Base-by-base conservation (phyloP, 2,888 invertebrate species). In the Pachycephus smyrnensis region DNA sequence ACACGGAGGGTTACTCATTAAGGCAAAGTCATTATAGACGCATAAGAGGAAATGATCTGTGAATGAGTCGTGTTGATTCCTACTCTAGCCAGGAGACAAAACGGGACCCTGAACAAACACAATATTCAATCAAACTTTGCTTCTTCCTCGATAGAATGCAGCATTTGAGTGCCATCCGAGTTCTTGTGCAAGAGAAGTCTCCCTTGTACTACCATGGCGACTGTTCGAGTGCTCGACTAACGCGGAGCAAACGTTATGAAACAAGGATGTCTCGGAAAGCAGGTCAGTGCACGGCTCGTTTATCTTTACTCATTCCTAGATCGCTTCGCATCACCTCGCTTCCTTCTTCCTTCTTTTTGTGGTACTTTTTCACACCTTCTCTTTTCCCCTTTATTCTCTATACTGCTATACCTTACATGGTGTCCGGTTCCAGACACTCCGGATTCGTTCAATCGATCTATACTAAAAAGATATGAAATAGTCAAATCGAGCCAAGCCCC, bases 191-290 rank as follows among this genome's bases (percentile, higher is more conserved):
- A 23, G 55, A 9, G 9, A 23, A 55, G 23, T 55, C 55, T 55
- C 9, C 55, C 55, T 55, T 55, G 23, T 15, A 2, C 23, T 55
- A 55, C 9, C 31, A 12, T 71, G 32, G 31, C n/a, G n/a, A n/a
- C 6, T 31, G 71, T 31, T 31, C 31, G 71, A 71, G 6, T 33
- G 71, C 32, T 33, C 71, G 37, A 74, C 74, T 36, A 74, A 74
- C 36, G 74, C 74, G 73, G 73, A 75, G 80, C 74, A 78, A 69
- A 73, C 77, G 79, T 88, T 88, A 88, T 84, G 88, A 88, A 88
- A 88, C 87, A 86, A 88, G 87, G 87, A 88, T 88, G 86, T 87
- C 86, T 84, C 87, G 85, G 82, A 88, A 88, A 88, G 87, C 86
- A 84, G 88, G 88, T 88, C 88, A 87, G 85, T 84, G 84, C 84